Evolutionary conservation across 2,888 invertebrate species (phyloP).

Genomic region (Parnassius mnemosyne): DNA sequence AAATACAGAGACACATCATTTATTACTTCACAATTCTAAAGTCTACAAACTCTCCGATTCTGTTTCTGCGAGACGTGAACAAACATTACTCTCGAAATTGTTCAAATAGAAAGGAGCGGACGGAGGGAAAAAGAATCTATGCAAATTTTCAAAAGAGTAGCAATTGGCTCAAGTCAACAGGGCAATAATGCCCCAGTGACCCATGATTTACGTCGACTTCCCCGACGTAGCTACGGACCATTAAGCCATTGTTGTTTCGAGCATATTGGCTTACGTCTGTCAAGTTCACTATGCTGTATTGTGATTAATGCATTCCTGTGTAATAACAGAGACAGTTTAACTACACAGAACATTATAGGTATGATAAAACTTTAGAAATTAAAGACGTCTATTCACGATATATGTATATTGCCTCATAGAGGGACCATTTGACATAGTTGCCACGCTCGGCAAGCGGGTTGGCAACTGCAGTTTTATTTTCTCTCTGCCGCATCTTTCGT

Average conservation of each 20-base stretch:
- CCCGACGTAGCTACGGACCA: constrained; percentile 12
- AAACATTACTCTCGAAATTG: constrained; percentile 3
- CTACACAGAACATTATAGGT: neutral
- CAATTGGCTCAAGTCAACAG: constrained; percentile 4
- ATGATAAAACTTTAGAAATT: neutral
- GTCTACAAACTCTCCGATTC: neutral
- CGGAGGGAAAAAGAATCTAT: neutral
- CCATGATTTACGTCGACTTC: constrained; percentile 17
- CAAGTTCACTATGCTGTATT: constrained; percentile 1
- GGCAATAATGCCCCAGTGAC: constrained; percentile 20
- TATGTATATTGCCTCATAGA: neutral
- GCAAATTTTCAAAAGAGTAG: constrained; percentile 12
- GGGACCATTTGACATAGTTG: neutral
- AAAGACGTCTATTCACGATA: neutral
- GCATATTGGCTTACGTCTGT: constrained; percentile 14
- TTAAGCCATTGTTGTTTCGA: constrained; percentile 19
- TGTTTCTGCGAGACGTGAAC: constrained; percentile 4
- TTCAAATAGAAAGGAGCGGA: constrained; percentile 5
- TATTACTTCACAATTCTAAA: neutral
- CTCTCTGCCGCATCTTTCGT: too few relatives aligned
- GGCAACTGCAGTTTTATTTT: too few relatives aligned
- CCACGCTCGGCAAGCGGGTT: too few relatives aligned
- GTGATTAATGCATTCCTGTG: constrained; percentile 17
- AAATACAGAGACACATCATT: too few relatives aligned
- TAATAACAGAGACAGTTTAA: neutral